Conservation (phyloP, 2,888 invertebrate species). For the Neria commutata region DNA sequence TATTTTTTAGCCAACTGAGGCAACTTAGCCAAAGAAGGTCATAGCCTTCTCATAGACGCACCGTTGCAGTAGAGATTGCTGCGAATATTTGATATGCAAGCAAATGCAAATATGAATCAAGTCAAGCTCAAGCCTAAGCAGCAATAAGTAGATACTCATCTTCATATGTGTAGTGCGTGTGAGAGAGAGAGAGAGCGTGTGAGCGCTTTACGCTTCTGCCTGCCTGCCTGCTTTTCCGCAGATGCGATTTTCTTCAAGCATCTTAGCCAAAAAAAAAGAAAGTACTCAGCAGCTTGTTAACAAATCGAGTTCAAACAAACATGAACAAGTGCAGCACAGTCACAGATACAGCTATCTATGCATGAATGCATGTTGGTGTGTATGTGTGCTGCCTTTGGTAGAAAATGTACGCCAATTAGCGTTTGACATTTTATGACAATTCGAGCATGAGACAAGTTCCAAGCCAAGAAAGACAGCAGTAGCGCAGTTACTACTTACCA, state of each 20-base stretch:
- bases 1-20: no score
- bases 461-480: neutral
- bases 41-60: no score
- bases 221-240: neutral
- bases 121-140: neutral
- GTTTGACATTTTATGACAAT: constrained; percentile 54
- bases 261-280: neutral
- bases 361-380: neutral
- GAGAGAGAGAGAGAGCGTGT: neutral
- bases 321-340: neutral
- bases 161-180: neutral
- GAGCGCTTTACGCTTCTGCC: neutral
- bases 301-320: neutral
- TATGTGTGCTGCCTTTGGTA: neutral
- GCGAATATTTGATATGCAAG: no score
- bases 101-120: neutral
- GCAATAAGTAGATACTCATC: neutral
- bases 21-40: no score
- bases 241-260: no score
- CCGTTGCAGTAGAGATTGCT: no score
- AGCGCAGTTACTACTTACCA: no score
- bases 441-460: constrained; percentile 37
- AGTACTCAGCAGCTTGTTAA: neutral
- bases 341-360: neutral
- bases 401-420: constrained; percentile 45